Evolutionary conservation across 2,797 vertebrate species (phyloP), one percentile per base, ranked within the genome.

Genomic region (Peromyscus aztecus): DNA sequence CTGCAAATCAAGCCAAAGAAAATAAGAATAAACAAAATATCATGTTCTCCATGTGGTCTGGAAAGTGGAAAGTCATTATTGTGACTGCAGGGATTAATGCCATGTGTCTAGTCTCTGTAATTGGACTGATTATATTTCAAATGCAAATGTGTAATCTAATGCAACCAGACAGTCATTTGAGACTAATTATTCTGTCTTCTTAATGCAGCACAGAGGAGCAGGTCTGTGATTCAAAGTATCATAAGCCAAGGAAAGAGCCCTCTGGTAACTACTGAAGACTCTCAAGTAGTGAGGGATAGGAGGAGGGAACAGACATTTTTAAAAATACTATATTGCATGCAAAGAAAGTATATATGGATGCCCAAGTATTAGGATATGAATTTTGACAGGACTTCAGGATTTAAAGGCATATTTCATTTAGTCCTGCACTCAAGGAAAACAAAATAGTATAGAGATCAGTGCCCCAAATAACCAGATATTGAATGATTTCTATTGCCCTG

Each of bases 131-230:
- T 86, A 40, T 73, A 81, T 96, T 96, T 95, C 89, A 94, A 88
- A 94, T 91, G 84, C 84, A 83, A 97, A 87, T 84, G n/a, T 55
- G 78, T 59, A 80, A 90, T 73, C 94, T 91, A 92, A 90, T 65
- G 59, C 52, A 91, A 96, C 90, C 16, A 83, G 49, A 84, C 85
- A 76, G 90, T 84, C 94, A 96, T 87, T 90, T 83, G 37, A 94
- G 31, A 46, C 29, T 11, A 93, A 95, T 78, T 94, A 91, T 17
- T 87, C 75, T 90, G 93, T 94, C 40, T 96, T 93, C 80, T 95
- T 90, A 96, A 87, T 43, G 65, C 6, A 90, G 88, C 91, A 75
- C 40, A 93, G 49, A 86, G 59, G 13, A 71, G 7, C 1, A 46
- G 37, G 23, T 91, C 76, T 80, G 4, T 24, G 75, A 69, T 91